These are phyloP conservation scores for Plagodis pulveraria DNA, from an alignment of 2,888 invertebrate genomes.

Conservation along the genomic window DNA sequence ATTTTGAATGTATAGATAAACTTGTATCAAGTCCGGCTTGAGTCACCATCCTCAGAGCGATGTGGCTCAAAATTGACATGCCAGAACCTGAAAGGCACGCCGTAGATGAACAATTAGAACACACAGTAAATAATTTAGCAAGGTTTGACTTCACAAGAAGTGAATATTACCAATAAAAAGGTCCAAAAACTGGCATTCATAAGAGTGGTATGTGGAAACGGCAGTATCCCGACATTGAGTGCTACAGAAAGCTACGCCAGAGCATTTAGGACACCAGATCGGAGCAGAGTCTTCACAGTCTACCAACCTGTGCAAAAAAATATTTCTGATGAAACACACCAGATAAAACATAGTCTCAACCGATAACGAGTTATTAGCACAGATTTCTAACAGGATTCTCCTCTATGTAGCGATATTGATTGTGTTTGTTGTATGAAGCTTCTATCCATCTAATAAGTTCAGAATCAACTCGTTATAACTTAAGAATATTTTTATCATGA, in stretches of 20 bases:
- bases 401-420: too few species aligned
- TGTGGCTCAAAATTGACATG: conserved; percentile 91
- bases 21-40: conserved; percentile 84
- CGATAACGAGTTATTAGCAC: too few species aligned
- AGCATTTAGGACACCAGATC: conserved; percentile 89
- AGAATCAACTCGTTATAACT: too few species aligned
- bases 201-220: conserved; percentile 87
- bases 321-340: conserved; percentile 1
- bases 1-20: conserved; percentile 75
- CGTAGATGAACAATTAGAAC: neutral
- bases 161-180: conserved; percentile 87
- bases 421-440: too few species aligned
- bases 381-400: too few species aligned
- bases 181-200: conserved; percentile 90
- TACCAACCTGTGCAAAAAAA: conserved; percentile 52
- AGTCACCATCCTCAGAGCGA: conserved; percentile 91
- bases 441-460: too few species aligned
- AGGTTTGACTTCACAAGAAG: neutral
- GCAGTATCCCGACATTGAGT: conserved; percentile 87
- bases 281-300: conserved; percentile 80
- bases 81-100: conserved; percentile 85
- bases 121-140: neutral
- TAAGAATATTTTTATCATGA: too few species aligned
- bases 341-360: neutral
- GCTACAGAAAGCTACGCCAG: conserved; percentile 91